These are phyloP conservation scores for Trichomycterus rosablanca DNA, from an alignment of 2,113 vertebrate species.

Conservation along the genomic window DNA sequence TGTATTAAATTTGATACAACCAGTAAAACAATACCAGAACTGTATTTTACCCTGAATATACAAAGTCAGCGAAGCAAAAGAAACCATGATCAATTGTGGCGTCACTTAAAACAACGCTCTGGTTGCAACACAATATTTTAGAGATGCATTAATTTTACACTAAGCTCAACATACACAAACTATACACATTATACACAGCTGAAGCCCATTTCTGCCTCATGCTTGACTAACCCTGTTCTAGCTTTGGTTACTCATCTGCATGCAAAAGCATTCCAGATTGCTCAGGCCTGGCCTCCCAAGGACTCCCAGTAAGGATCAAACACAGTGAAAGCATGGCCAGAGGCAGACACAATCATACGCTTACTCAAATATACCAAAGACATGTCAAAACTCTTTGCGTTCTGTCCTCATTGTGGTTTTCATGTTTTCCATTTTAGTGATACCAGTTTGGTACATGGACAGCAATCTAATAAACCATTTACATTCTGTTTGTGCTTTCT, in stretches of 20 bases:
- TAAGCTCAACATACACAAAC: slow-evolving; percentile 15
- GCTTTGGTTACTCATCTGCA: slow-evolving; percentile 60
- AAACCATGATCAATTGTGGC: slow-evolving; percentile 15
- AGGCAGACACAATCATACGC: slow-evolving; percentile 25
- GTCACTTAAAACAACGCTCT: slow-evolving; percentile 6
- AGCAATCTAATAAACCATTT: slow-evolving; percentile 35
- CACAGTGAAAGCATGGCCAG: background rate
- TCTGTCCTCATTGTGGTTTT: no score
- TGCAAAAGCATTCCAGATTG: slow-evolving; percentile 51
- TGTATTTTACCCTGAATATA: background rate
- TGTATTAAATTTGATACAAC: no score
- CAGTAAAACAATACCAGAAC: background rate
- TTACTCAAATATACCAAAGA: slow-evolving; percentile 18
- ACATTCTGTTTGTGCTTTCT: slow-evolving; percentile 50
- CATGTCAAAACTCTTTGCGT: slow-evolving; percentile 32
- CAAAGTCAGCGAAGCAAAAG: background rate
- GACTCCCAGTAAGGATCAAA: slow-evolving; percentile 47
- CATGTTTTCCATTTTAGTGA: slow-evolving; percentile 64
- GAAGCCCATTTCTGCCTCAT: slow-evolving; percentile 46
- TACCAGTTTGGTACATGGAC: slow-evolving; percentile 33
- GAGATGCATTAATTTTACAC: slow-evolving; percentile 21
- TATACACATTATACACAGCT: slow-evolving; percentile 27
- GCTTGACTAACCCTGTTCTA: no score
- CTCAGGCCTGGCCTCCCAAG: slow-evolving; percentile 45
- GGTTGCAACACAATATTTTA: background rate